Evolutionary conservation across 2,888 invertebrate species (phyloP), one percentile per base, ranked within the genome.

Genomic region (Miltochrista miniata): DNA sequence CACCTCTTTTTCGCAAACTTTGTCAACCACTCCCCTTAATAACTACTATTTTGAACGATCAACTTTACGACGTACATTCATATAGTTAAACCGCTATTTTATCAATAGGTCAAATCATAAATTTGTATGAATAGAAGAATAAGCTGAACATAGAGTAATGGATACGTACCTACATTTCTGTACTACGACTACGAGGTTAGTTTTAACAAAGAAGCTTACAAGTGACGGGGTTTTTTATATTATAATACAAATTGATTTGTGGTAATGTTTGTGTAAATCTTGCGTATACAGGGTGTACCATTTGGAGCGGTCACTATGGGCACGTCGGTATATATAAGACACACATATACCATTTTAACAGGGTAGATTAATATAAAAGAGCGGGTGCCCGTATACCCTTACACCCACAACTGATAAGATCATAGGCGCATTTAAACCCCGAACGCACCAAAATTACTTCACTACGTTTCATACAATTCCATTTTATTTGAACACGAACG

Each of bases 291-390:
- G 3, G 18, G 18, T 24, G 18, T n/a, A n/a, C n/a, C n/a, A n/a
- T n/a, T n/a, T n/a, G n/a, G n/a, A n/a, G n/a, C n/a, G n/a, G n/a
- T n/a, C n/a, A n/a, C n/a, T n/a, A n/a, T n/a, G n/a, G n/a, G n/a
- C n/a, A n/a, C n/a, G 18, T 24, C 18, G 18, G 5, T 24, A 24
- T 5, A 24, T 24, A 24, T 4, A 24, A 24, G 18, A 24, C 18
- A 24, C 18, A 24, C 18, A 24, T 24, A 13, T 10, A 13, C 9
- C 29, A 13, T 13, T 13, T 12, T 29, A 79, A 78, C 76, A 77
- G 76, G 67, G 74, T 71, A 78, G 73, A 84, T 85, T 84, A 87
- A 88, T 87, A 87, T 4, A 4, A 83, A 87, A 86, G 83, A 80
- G 79, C 73, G 78, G 71, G 75, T 68, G 74, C 88, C 88, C 89